A percentile compares a stretch with the other conserved stretches of the same genome.
These are phyloP conservation scores for Cheilosia soror DNA, from an alignment of 2,888 invertebrate species.

Conservation along the genomic window DNA sequence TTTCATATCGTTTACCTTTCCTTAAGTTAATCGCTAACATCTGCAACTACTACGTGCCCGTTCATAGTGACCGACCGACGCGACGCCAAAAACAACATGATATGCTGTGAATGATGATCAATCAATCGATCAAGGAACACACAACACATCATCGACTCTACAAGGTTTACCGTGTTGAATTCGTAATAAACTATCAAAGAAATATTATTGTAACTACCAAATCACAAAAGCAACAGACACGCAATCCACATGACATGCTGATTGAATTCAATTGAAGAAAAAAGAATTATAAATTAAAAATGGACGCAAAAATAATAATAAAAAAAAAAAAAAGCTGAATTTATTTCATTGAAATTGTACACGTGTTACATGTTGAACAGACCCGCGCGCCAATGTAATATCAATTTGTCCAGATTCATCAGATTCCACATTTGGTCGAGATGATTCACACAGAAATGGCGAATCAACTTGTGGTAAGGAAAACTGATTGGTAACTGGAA, in stretches of 20 bases:
- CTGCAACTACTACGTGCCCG: not conserved
- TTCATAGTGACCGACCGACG: not conserved
- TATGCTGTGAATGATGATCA: constrained; percentile 41
- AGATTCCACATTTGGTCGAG: constrained; percentile 46
- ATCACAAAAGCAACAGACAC: not conserved
- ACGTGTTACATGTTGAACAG: constrained; percentile 56
- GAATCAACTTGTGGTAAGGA: constrained; percentile 41
- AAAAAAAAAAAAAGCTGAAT: constrained; percentile 11
- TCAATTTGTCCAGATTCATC: constrained; percentile 64
- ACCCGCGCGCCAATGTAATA: constrained; percentile 39
- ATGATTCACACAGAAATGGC: constrained; percentile 61
- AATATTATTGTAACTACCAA: constrained; percentile 21
- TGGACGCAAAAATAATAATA: constrained; percentile 21
- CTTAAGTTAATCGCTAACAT: constrained; percentile 4
- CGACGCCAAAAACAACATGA: not conserved
- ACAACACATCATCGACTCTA: not conserved
- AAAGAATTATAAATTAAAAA: not conserved
- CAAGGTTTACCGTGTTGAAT: constrained; percentile 2
- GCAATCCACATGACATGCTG: constrained; percentile 12
- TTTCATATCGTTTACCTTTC: constrained; percentile 38
- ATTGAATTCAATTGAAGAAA: constrained; percentile 56
- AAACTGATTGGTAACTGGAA: constrained; percentile 48
- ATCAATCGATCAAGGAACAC: constrained; percentile 51
- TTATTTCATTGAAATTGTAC: constrained; percentile 4
- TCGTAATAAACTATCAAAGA: constrained; percentile 19